Conservation (phyloP, 2,797 vertebrate species). For the Synaphobranchus kaupii region DNA sequence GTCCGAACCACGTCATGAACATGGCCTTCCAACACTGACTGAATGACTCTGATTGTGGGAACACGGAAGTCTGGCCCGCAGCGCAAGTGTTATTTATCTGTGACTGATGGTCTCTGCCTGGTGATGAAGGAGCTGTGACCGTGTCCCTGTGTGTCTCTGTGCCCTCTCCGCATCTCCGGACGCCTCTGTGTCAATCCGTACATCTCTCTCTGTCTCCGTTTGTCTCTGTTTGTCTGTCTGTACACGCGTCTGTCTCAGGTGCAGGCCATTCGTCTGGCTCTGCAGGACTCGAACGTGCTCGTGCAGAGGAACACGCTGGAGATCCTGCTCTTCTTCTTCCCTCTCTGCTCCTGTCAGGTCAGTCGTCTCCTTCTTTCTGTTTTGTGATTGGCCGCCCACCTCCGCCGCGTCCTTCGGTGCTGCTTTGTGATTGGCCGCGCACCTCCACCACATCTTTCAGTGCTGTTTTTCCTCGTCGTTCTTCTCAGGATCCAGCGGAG, state of each 20-base stretch:
- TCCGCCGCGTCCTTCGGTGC: neutral
- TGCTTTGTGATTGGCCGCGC: neutral
- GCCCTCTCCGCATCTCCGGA: too few species aligned
- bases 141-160: neutral
- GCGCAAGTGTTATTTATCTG: neutral
- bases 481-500: slow-evolving; percentile 64
- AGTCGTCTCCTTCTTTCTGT: slow-evolving; percentile 44
- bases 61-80: neutral
- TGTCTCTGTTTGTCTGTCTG: neutral
- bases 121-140: neutral
- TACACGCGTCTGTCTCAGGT: slow-evolving; percentile 66
- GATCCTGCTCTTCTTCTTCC: slow-evolving; percentile 93
- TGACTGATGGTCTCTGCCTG: neutral
- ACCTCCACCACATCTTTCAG: neutral
- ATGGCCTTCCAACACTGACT: neutral
- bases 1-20: neutral
- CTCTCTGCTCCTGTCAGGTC: slow-evolving; percentile 86
- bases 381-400: neutral
- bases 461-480: neutral
- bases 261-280: slow-evolving; percentile 82
- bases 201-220: neutral
- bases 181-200: too few species aligned
- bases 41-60: neutral
- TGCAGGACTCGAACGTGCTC: slow-evolving; percentile 91
- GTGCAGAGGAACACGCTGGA: slow-evolving; percentile 96